Evolutionary conservation across 2,797 vertebrate genomes (phyloP).

Genomic region (Peromyscus melanophrys): DNA sequence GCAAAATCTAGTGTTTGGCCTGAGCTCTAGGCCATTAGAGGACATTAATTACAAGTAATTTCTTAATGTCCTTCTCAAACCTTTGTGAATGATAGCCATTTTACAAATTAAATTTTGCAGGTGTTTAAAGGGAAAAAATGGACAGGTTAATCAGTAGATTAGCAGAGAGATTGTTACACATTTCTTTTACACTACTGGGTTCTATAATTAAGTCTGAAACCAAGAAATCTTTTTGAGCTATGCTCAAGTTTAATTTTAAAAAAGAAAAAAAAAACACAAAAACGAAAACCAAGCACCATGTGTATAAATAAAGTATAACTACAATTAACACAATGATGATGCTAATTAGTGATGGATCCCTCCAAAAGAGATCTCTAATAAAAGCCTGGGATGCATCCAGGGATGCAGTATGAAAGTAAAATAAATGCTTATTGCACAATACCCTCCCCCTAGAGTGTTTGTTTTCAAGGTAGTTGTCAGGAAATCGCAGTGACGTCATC

Average conservation of each 20-base stretch:
- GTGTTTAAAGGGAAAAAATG: constrained; percentile 69
- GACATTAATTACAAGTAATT: constrained; percentile 77
- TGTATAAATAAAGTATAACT: constrained; percentile 75
- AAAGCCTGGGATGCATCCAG: neutral
- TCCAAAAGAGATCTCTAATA: constrained; percentile 64
- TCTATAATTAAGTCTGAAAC: constrained; percentile 84
- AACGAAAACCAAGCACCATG: constrained; percentile 68
- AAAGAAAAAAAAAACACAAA: neutral
- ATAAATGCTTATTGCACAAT: constrained; percentile 46
- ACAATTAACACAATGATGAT: constrained; percentile 68
- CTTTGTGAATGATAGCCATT: constrained; percentile 79
- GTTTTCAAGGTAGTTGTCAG: neutral
- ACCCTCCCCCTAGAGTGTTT: constrained; percentile 67
- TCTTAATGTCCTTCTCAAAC: constrained; percentile 79
- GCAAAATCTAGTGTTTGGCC: constrained; percentile 46
- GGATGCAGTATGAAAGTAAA: constrained; percentile 65
- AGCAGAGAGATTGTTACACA: constrained; percentile 75
- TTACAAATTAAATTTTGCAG: constrained; percentile 85
- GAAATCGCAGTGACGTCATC: constrained; percentile 33
- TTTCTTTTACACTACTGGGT: constrained; percentile 78
- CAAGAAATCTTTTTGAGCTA: constrained; percentile 77
- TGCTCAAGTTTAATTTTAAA: constrained; percentile 72
- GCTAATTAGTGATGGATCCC: constrained; percentile 71
- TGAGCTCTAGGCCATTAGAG: constrained; percentile 47
- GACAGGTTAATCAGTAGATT: constrained; percentile 82